Base-by-base conservation (phyloP, 2,113 vertebrate species). In the Phrynocephalus versicolor region DNA sequence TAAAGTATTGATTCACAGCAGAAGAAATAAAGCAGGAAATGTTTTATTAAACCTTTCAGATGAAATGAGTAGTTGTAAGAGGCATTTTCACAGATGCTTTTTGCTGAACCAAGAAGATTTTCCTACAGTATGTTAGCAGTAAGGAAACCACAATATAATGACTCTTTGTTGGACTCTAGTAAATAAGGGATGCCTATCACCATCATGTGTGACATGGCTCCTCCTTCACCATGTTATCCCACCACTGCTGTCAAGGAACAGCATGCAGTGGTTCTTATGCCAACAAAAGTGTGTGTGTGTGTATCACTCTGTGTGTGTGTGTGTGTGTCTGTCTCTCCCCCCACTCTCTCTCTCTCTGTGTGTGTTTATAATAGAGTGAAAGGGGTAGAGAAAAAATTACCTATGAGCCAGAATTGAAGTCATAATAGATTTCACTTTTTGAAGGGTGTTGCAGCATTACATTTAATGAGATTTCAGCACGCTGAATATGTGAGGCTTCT, bases 61-160 rank as follows among this genome's bases (percentile, higher is more conserved):
- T 51, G 79, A 77, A 86, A 81, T 81, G 89, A 92, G 73, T 92
- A 35, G 41, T 67, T 12, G 64, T 73, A 69, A 64, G 90, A 87
- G 90, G 91, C 85, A 83, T 55, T 87, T 89, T 87, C 77, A 86
- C 89, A 91, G 88, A 88, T 91, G 89, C 79, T 92, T 86, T 90
- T 81, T 89, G 37, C 37, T 73, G 7, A 30, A 37, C 2, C 62
- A 10, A 12, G n/a, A n/a, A n/a, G 2, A 8, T 71, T 71, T 83
- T 41, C 35, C 41, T 30, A 23, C 10, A 83, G 2, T 6, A 75
- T n/a, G 18, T 57, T 27, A 35, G 23, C 23, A 41, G 25, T 2
- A 8, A 37, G 67, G 37, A 16, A 41, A 2, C 19, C 62, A 21
- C 27, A 23, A 2, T 8, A 74, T 57, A 1, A 25, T 64, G 16